Percentiles rank a stretch among this genome's conserved stretches.
Evolutionary conservation across 2,797 vertebrate species (phyloP).

Genomic region (Rhinophrynus dorsalis): DNA sequence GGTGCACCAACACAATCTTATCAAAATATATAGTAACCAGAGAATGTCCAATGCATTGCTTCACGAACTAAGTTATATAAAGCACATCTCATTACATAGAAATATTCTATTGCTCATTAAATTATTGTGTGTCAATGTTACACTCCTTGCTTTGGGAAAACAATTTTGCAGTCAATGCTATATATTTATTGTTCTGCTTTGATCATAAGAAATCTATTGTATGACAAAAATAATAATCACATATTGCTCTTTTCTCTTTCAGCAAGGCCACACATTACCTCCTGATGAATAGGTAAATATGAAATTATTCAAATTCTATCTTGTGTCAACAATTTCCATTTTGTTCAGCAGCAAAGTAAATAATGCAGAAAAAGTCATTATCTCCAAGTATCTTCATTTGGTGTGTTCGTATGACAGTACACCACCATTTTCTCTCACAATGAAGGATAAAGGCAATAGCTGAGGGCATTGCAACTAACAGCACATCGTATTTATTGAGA

Average conservation of each 20-base stretch:
- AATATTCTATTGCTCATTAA: too few relatives aligned
- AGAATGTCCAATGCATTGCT: too few relatives aligned
- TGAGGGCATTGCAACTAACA: constrained; percentile 21
- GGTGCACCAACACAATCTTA: too few relatives aligned
- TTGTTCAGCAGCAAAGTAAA: background rate
- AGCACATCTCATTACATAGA: too few relatives aligned
- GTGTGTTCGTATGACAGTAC: background rate
- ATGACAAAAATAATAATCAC: background rate
- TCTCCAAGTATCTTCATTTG: constrained; percentile 3
- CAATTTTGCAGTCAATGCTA: too few relatives aligned
- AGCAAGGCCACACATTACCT: constrained; percentile 43
- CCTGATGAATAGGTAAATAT: constrained; percentile 53
- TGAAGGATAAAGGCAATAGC: constrained; percentile 12
- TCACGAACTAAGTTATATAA: too few relatives aligned
- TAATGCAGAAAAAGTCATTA: constrained; percentile 17
- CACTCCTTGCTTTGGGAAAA: too few relatives aligned
- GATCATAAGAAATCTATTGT: too few relatives aligned
- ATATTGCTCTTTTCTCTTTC: constrained; percentile 37
- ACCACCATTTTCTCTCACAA: constrained; percentile 31
- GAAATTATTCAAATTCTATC: background rate
- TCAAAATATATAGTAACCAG: too few relatives aligned
- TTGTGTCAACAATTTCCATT: background rate
- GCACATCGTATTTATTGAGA: background rate
- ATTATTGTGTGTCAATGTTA: too few relatives aligned
- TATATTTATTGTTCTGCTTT: too few relatives aligned